Base-by-base conservation (phyloP, 1,140 invertebrate species). In the Cyphomyrmex costatus region DNA sequence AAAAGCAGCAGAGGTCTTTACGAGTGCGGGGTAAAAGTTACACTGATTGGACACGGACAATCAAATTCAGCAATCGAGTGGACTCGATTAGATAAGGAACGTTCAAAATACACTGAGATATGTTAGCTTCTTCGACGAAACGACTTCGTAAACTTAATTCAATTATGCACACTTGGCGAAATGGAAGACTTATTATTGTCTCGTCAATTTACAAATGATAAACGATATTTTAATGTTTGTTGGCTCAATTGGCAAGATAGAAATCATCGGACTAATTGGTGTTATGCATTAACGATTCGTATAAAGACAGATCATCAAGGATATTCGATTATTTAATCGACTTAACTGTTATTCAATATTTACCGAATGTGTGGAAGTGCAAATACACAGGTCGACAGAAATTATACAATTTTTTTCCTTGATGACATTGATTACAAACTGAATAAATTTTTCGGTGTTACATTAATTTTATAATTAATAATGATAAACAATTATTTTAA, bases 41-140 rank as follows among this genome's bases (percentile, higher is more conserved):
- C 30, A 83, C 79, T 83, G 79, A 51, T 60, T 12, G n/a, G 33
- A 60, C 24, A 24, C 24, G 12, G 1, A 60, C 33, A 36, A 60
- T 60, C 79, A 58, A 36, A 82, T 73, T 58, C 66, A 60, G n/a
- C 30, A 46, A 27, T 74, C 53, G 36, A 83, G 42, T 83, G 68
- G 27, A 21, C 27, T 83, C 42, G 79, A 83, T 83, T 74, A 83
- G 79, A 83, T 83, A 83, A 83, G 8, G 19, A 58, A 73, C 12
- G n/a, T 30, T 73, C 24, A 30, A 61, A 60, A 36, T 46, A 83
- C 42, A 19, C 6, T 30, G 66, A 33, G 24, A 6, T 73, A 66
- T 49, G 79, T 73, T 74, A 58, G 77, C 56, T 24, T 0, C 53
- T 21, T 60, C 7, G 7, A 82, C 66, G 24, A 8, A 21, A 1